Conservation (phyloP, 2,888 invertebrate species). For the Hemistola chrysoprasaria region DNA sequence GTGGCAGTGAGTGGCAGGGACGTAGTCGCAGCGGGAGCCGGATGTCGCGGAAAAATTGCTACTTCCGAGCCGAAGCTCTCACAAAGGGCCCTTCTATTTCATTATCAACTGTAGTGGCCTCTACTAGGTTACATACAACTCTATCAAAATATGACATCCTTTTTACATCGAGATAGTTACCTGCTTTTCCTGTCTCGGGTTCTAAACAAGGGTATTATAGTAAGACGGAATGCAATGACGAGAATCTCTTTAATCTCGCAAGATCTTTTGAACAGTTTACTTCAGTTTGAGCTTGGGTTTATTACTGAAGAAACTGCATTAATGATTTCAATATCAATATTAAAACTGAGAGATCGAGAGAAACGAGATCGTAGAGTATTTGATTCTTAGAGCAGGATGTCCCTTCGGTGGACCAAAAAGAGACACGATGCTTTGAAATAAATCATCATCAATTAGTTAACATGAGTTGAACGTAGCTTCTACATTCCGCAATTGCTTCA, state of each 20-base stretch:
- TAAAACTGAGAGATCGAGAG: no score
- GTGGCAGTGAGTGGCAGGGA: slow-evolving; percentile 49
- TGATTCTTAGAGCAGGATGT: no score
- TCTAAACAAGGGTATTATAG: slow-evolving; percentile 14
- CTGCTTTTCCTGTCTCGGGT: slow-evolving; percentile 22
- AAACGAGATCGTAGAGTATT: no score
- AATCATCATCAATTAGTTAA: no score
- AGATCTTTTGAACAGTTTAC: slow-evolving; percentile 5
- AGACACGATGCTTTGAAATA: no score
- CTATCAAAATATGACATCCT: slow-evolving; percentile 44
- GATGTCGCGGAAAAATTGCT: slow-evolving; percentile 76
- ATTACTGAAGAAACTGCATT: slow-evolving; percentile 1
- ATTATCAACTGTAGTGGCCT: slow-evolving; percentile 67
- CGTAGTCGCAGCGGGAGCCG: slow-evolving; percentile 61
- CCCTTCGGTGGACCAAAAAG: no score
- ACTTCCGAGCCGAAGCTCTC: slow-evolving; percentile 63
- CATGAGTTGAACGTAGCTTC: no score
- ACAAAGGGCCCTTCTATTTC: slow-evolving; percentile 65
- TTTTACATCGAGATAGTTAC: slow-evolving; percentile 37
- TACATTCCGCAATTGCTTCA: background rate
- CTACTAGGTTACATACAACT: slow-evolving; percentile 21
- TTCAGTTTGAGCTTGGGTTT: no score
- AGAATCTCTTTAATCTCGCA: slow-evolving; percentile 10
- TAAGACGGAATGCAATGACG: slow-evolving; percentile 5
- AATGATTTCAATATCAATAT: no score